Evolutionary conservation across 2,797 vertebrate species (phyloP).

Genomic region (Pristis pectinata): DNA sequence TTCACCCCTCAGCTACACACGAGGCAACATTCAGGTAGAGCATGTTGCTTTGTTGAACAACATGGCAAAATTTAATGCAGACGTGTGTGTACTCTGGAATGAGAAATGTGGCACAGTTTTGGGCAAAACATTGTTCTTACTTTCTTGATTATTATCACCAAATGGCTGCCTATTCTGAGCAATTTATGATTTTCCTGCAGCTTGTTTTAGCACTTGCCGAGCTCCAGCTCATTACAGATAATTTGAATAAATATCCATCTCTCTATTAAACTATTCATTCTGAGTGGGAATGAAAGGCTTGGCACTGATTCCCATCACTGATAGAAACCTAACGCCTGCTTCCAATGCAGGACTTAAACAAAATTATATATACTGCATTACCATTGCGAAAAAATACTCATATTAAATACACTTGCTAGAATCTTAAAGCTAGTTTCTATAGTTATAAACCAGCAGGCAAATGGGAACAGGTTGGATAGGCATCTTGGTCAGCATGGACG

Average conservation of each 20-base stretch:
- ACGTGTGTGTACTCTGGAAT: not conserved
- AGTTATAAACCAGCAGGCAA: no score
- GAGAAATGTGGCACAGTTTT: not conserved
- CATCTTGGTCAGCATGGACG: no score
- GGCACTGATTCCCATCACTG: not conserved
- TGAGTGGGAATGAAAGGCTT: not conserved
- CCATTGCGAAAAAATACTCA: not conserved
- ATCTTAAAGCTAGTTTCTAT: not conserved
- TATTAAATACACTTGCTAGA: not conserved
- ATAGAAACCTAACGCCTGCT: not conserved
- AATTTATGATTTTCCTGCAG: not conserved
- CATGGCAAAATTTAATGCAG: not conserved
- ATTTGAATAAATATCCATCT: slow-evolving; percentile 21
- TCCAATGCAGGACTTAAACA: not conserved
- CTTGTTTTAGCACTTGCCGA: not conserved
- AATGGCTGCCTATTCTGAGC: slow-evolving; percentile 3
- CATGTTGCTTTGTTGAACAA: no score
- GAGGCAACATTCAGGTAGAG: no score
- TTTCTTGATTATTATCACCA: not conserved
- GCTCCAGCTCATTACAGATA: slow-evolving; percentile 28
- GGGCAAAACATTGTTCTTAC: not conserved
- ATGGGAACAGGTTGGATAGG: no score
- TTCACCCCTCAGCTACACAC: no score
- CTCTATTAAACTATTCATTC: slow-evolving; percentile 14
- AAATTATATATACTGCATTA: slow-evolving; percentile 3